These are phyloP conservation scores for Jordanella pulchra DNA, from an alignment of 2,797 vertebrate genomes.

Conservation along the genomic window DNA sequence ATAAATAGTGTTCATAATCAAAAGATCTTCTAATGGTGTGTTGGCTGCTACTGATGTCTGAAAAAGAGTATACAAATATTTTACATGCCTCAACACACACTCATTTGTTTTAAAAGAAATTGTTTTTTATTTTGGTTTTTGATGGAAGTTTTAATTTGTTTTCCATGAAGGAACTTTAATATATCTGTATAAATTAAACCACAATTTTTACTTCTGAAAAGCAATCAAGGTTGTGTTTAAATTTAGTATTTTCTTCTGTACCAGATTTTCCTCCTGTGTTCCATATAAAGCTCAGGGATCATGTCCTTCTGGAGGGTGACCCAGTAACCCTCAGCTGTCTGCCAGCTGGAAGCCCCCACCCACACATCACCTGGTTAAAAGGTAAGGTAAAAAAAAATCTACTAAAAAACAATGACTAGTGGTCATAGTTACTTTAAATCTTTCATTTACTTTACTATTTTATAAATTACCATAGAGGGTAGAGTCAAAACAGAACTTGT, in stretches of 20 bases:
- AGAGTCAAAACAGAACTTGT: too few relatives aligned
- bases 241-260: not conserved
- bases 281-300: constrained; percentile 97
- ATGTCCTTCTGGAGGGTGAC: constrained; percentile 94
- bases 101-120: not conserved
- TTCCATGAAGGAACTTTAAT: not conserved
- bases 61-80: too few relatives aligned
- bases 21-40: too few relatives aligned
- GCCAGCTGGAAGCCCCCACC: constrained; percentile 92
- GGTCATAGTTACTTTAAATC: not conserved
- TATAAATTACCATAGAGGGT: too few relatives aligned
- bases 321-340: constrained; percentile 95
- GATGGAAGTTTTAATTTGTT: not conserved
- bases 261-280: constrained; percentile 96
- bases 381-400: constrained; percentile 71
- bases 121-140: not conserved
- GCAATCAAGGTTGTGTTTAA: not conserved
- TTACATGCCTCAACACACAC: too few relatives aligned
- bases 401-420: not conserved
- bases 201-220: not conserved
- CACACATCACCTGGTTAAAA: constrained; percentile 92
- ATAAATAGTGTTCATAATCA: not conserved
- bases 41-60: too few relatives aligned
- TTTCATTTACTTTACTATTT: too few relatives aligned
- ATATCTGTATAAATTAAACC: constrained; percentile 1